Conservation (phyloP, 2,113 vertebrate genomes). For the Sprattus sprattus region DNA sequence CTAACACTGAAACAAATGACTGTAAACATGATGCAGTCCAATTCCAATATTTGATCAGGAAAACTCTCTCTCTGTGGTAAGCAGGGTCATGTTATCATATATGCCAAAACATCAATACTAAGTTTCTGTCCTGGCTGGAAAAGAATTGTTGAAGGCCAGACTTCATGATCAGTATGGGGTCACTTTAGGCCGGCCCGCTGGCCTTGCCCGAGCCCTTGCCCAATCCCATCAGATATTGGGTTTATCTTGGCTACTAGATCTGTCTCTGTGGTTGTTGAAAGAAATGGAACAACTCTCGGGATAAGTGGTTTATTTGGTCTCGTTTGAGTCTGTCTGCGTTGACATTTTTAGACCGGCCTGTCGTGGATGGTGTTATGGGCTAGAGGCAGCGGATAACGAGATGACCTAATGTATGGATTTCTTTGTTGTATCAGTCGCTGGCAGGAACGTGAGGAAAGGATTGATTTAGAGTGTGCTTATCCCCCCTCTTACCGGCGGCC, state of each 20-base stretch:
- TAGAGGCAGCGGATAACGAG: neutral
- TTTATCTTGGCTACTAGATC: neutral
- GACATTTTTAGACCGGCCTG: neutral
- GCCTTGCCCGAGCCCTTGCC: neutral
- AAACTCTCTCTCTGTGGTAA: neutral
- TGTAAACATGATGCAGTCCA: neutral
- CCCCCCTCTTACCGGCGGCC: neutral
- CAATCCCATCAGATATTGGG: neutral
- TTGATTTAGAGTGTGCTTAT: slow-evolving; percentile 32
- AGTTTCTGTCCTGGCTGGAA: neutral
- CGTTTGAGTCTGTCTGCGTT: slow-evolving; percentile 7
- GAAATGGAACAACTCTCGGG: slow-evolving; percentile 9
- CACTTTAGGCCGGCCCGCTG: neutral
- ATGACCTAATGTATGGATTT: slow-evolving; percentile 3
- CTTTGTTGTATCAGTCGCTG: neutral
- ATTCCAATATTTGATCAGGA: slow-evolving; percentile 4
- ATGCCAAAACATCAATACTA: neutral
- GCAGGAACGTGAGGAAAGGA: slow-evolving; percentile 18
- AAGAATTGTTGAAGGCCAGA: neutral
- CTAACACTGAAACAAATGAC: neutral
- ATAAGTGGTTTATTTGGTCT: slow-evolving; percentile 7
- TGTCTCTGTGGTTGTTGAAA: slow-evolving; percentile 8
- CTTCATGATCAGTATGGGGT: neutral
- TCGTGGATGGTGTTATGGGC: neutral
- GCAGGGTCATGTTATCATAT: neutral